Base-by-base conservation (phyloP, 2,113 vertebrate genomes). In the Todiramphus chloris region DNA sequence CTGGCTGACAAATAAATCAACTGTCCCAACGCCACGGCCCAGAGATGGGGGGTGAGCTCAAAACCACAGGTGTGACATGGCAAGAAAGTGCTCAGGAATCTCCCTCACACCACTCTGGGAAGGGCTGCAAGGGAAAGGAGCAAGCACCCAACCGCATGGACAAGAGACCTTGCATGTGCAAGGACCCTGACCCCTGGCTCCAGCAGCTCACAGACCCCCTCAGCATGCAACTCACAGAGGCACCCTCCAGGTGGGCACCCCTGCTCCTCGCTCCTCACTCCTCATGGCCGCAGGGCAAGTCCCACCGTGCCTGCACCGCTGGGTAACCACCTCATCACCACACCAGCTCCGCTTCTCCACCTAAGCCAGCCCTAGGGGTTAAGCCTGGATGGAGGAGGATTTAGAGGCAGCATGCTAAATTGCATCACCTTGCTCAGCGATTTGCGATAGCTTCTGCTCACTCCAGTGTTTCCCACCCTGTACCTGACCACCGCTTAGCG, bases 351-450 rank as follows among this genome's bases (percentile, higher is more conserved):
- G 5, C 58, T 76, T 27, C 88, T 24, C 67, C 68, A 53, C 2
- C 2, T 67, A 46, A 94, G 79, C 79, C 77, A 94, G 83, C 21
- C 85, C 67, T 59, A 64, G 43, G 72, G 68, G 73, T 83, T 94
- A 94, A 93, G 85, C 83, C 43, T 21, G 83, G 93, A 90, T 92
- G 88, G 92, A 90, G 59, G 15, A 86, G 75, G 93, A 95, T 96
- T 95, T 93, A 94, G 60, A 94, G 30, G 39, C 83, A 93, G 53
- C 67, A 86, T 83, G 51, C 35, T 90, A 70, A 85, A 97, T 18
- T 83, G 84, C 56, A 89, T 68, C 2, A 15, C 66, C 86, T 70
- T 95, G 89, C 87, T 97, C 95, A 95, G 95, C 6, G 0, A 87
- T 94, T 48, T 59, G 72, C 64, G 62, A 89, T 70, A 13, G 0